A percentile compares a stretch with the other conserved stretches of the same genome.
phyloP scores from a whole-genome alignment of 2,888 invertebrate species.

The Griposia aprilina region DNA sequence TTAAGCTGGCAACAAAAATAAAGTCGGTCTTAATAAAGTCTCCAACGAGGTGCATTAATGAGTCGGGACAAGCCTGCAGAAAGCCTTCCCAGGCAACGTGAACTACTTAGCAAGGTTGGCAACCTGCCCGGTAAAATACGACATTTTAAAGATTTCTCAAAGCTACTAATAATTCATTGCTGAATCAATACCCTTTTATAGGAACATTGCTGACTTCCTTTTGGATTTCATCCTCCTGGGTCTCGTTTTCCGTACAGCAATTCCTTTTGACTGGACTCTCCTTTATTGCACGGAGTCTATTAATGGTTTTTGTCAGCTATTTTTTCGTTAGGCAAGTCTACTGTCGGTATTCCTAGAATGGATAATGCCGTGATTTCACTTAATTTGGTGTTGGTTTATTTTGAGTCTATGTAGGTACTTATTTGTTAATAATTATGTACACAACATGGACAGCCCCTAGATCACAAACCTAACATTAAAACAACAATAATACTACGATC shows the following conservation, averaged over 20 bases:
- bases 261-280: slow-evolving; percentile 24
- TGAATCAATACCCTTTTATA: slow-evolving; percentile 54
- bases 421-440: not conserved
- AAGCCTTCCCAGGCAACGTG: slow-evolving; percentile 40
- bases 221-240: slow-evolving; percentile 14
- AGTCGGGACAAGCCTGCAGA: slow-evolving; percentile 45
- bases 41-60: slow-evolving; percentile 55
- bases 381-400: too few species aligned
- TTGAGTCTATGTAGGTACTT: not conserved
- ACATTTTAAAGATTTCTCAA: slow-evolving; percentile 33
- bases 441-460: not conserved
- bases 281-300: slow-evolving; percentile 2
- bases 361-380: too few species aligned
- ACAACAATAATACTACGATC: not conserved
- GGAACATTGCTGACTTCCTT: slow-evolving; percentile 26
- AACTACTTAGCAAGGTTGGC: slow-evolving; percentile 54
- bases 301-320: not conserved
- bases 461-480: not conserved
- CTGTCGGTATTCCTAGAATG: not conserved
- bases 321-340: not conserved
- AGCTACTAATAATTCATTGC: slow-evolving; percentile 54
- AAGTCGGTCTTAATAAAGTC: slow-evolving; percentile 22
- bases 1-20: slow-evolving; percentile 27
- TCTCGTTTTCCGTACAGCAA: slow-evolving; percentile 23
- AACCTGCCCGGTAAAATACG: slow-evolving; percentile 42